Evolutionary conservation across 2,888 invertebrate species (phyloP).

Genomic region (Aspidiotus destructor): DNA sequence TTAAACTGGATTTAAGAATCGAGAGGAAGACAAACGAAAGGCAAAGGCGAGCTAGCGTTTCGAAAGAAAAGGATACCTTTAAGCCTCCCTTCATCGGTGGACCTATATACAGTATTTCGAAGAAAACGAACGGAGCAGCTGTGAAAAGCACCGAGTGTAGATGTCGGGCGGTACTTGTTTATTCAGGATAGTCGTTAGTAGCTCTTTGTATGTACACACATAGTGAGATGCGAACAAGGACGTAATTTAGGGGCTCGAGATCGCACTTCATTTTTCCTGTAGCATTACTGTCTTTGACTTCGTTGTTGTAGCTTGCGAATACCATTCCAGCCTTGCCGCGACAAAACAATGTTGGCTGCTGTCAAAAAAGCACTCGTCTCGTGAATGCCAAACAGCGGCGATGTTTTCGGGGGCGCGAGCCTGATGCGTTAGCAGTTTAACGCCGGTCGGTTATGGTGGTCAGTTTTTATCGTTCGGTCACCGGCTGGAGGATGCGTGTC

Average conservation of each 20-base stretch:
- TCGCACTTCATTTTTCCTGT: slow-evolving; percentile 12
- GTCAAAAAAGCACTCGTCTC: not conserved
- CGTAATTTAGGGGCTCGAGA: slow-evolving; percentile 12
- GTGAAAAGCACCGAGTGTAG: not conserved
- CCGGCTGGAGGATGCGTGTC: too few species aligned
- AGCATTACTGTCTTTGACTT: not conserved
- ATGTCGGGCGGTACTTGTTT: slow-evolving; percentile 16
- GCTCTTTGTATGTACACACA: slow-evolving; percentile 6
- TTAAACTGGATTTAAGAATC: slow-evolving; percentile 12
- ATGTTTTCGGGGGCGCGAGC: slow-evolving; percentile 1
- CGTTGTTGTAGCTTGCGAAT: not conserved
- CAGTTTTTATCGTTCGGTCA: too few species aligned
- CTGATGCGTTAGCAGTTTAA: not conserved
- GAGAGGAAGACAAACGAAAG: not conserved
- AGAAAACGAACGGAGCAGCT: slow-evolving; percentile 1
- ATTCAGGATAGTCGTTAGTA: slow-evolving; percentile 14
- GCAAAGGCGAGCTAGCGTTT: not conserved
- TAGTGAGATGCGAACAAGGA: slow-evolving; percentile 8
- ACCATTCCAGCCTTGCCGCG: too few species aligned
- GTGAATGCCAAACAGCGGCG: not conserved
- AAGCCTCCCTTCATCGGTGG: not conserved
- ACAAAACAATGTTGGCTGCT: too few species aligned
- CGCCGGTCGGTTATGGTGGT: not conserved
- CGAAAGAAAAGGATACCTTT: not conserved
- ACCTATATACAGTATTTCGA: not conserved